Percentiles rank a stretch among this genome's conserved stretches.
Evolutionary conservation across 2,113 vertebrate species (phyloP).

Genomic region (Ciconia boyciana): DNA sequence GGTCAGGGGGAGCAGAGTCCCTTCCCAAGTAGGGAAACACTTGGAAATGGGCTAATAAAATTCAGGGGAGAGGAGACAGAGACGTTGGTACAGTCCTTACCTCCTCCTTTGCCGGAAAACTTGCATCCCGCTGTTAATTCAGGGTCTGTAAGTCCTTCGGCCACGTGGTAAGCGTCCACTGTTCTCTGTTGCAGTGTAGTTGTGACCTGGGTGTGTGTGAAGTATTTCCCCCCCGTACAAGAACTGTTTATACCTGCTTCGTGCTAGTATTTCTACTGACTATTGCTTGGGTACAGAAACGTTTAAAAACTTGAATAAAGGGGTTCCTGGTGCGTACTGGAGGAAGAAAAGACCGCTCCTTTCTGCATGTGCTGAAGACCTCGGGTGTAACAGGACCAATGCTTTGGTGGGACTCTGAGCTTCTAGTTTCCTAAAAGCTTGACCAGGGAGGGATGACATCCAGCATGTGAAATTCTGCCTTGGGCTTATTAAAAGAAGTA

Average conservation of each 20-base stretch:
- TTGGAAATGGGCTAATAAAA: not conserved
- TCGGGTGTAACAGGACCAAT: rapidly evolving
- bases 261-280: not conserved
- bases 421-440: not conserved
- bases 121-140: rapidly evolving
- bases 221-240: not conserved
- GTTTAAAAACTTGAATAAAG: not conserved
- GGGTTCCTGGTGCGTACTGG: not conserved
- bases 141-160: rapidly evolving
- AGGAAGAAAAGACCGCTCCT: not conserved
- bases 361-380: too few species aligned
- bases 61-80: too few species aligned
- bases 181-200: too few species aligned
- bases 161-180: rapidly evolving
- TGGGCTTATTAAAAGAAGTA: not conserved
- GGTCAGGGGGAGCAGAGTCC: too few species aligned
- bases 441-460: not conserved
- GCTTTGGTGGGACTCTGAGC: not conserved
- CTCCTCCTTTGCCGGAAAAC: rapidly evolving
- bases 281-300: not conserved
- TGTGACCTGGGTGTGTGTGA: not conserved
- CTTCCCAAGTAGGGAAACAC: not conserved
- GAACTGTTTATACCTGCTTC: rapidly evolving
- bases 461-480: not conserved
- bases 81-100: too few species aligned